Evolutionary conservation across 1,140 invertebrate genomes (phyloP).

Genomic region (Listronotus bonariensis): DNA sequence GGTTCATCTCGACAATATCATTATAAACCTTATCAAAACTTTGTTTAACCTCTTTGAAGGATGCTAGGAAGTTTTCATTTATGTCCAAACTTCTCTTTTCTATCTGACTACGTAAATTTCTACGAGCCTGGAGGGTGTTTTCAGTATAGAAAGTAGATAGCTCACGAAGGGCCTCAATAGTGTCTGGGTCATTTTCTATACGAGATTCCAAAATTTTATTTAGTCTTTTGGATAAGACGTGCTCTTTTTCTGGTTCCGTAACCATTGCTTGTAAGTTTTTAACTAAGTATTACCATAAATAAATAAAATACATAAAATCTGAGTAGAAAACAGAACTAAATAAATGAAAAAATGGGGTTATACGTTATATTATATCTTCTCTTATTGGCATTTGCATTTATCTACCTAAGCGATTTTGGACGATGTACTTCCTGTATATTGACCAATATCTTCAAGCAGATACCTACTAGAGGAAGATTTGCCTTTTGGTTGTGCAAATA

Average conservation of each 20-base stretch:
- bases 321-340: too few relatives aligned
- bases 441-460: too few relatives aligned
- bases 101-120: slow-evolving; percentile 89
- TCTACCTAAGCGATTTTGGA: too few relatives aligned
- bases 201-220: slow-evolving; percentile 80
- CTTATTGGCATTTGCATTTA: too few relatives aligned
- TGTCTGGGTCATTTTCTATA: slow-evolving; percentile 84
- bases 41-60: slow-evolving; percentile 85
- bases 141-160: slow-evolving; percentile 85
- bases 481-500: too few relatives aligned
- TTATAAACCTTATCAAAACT: slow-evolving; percentile 79
- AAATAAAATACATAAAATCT: too few relatives aligned
- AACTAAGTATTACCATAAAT: too few relatives aligned
- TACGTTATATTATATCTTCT: too few relatives aligned
- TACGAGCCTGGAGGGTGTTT: slow-evolving; percentile 81
- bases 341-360: too few relatives aligned
- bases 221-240: slow-evolving; percentile 63
- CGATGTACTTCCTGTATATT: too few relatives aligned
- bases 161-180: slow-evolving; percentile 81
- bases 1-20: slow-evolving; percentile 81
- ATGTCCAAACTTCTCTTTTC: slow-evolving; percentile 82
- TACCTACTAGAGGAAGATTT: too few relatives aligned
- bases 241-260: slow-evolving; percentile 47
- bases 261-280: slow-evolving; percentile 3
- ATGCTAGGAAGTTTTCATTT: slow-evolving; percentile 81